phyloP scores from a whole-genome alignment of 2,888 invertebrate genomes.

The Lycocerus yunnanus region DNA sequence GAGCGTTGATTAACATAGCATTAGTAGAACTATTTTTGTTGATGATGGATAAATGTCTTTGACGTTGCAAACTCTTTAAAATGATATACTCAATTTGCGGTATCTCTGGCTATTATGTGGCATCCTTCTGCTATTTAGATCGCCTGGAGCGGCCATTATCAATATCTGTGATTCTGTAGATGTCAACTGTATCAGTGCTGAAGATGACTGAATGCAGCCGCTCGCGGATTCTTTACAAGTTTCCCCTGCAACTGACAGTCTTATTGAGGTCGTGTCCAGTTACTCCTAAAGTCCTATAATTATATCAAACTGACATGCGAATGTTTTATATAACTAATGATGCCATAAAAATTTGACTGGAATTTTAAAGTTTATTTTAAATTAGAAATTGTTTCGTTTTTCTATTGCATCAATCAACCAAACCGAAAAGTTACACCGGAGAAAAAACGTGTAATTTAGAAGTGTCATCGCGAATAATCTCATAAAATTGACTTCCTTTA shows the following conservation, averaged over 20 bases:
- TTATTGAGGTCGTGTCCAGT: slow-evolving; percentile 50
- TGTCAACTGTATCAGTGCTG: slow-evolving; percentile 41
- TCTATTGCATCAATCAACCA: not conserved
- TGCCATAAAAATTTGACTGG: not conserved
- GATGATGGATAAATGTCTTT: slow-evolving; percentile 10
- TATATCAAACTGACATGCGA: slow-evolving; percentile 43
- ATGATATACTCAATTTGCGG: slow-evolving; percentile 29
- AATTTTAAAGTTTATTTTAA: not conserved
- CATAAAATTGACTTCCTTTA: not conserved
- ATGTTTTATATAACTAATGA: slow-evolving; percentile 34
- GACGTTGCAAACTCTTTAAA: slow-evolving; percentile 13
- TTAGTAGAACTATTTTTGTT: not conserved
- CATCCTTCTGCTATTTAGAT: slow-evolving; percentile 39
- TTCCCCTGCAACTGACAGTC: slow-evolving; percentile 48
- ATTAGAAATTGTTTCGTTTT: not conserved
- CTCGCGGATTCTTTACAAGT: slow-evolving; percentile 51
- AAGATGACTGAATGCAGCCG: slow-evolving; percentile 50
- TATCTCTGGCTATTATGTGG: slow-evolving; percentile 31
- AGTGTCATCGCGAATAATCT: not conserved
- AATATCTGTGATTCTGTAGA: slow-evolving; percentile 42
- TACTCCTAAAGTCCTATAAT: slow-evolving; percentile 47
- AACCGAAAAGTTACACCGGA: not conserved
- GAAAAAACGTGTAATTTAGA: not conserved
- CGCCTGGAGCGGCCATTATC: slow-evolving; percentile 40
- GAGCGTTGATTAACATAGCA: not conserved